Evolutionary conservation across 2,113 vertebrate genomes (phyloP).

Genomic region (Rhagologus leucostigma): DNA sequence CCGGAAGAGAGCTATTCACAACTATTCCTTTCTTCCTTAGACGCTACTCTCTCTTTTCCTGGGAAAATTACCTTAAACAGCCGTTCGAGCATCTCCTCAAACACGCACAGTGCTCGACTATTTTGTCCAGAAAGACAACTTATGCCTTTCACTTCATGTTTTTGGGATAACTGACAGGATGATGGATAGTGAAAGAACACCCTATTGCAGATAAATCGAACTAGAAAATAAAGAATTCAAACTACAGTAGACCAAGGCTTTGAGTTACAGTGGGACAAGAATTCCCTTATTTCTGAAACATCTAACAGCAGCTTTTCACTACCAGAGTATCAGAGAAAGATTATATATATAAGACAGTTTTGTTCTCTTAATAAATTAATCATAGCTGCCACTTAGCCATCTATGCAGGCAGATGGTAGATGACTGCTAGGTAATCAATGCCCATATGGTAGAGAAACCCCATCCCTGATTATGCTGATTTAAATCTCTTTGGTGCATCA

Average conservation of each 20-base stretch:
- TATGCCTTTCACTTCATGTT: background rate
- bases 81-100: background rate
- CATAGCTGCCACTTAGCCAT: background rate
- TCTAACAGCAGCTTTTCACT: background rate
- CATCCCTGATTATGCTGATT: background rate
- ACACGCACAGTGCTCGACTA: background rate
- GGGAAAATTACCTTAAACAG: background rate
- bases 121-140: background rate
- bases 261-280: background rate
- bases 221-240: background rate
- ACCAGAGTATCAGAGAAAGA: background rate
- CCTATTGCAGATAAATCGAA: background rate
- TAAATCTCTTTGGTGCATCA: background rate
- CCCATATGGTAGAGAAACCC: background rate
- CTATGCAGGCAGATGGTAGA: background rate
- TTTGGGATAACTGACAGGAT: background rate
- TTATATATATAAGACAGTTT: background rate
- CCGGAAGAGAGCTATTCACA: background rate
- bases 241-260: background rate
- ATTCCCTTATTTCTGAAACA: background rate
- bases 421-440: background rate
- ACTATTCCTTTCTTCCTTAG: background rate
- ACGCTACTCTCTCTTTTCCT: rapidly evolving
- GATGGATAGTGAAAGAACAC: background rate
- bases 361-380: background rate